phyloP scores from a whole-genome alignment of 2,113 vertebrate genomes.

The Sinocyclocheilus maitianheensis region DNA sequence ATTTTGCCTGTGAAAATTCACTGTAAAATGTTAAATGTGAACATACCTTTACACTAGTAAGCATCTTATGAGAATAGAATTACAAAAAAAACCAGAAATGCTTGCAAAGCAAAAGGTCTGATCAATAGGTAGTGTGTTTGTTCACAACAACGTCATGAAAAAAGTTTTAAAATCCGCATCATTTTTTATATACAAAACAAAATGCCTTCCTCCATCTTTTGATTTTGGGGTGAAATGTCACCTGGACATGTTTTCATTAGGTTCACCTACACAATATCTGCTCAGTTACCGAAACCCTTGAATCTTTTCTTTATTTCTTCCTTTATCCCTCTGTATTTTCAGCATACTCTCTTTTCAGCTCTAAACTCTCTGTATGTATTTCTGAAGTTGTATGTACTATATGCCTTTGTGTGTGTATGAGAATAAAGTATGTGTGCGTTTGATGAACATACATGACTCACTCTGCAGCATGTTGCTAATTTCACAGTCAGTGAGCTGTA shows the following conservation, averaged over 20 bases:
- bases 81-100: too few relatives aligned
- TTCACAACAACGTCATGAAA: background rate
- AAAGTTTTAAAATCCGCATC: background rate
- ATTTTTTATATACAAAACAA: background rate
- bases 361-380: background rate
- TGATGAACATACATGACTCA: slow-evolving; percentile 19
- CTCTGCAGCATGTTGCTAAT: slow-evolving; percentile 13
- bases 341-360: background rate
- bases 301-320: background rate
- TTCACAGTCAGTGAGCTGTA: slow-evolving; percentile 39
- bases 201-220: background rate
- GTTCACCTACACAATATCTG: background rate
- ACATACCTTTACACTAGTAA: background rate
- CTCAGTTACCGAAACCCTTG: background rate
- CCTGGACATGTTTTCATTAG: background rate
- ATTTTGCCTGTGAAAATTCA: background rate
- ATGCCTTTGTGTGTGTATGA: background rate
- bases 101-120: background rate
- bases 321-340: background rate
- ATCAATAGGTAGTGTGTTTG: background rate
- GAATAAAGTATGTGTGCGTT: background rate
- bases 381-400: too few relatives aligned
- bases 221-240: background rate
- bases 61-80: background rate
- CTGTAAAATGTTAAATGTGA: background rate